Percentiles rank a stretch among this genome's conserved stretches.
phyloP scores from a whole-genome alignment of 2,113 vertebrate genomes.

The Xyliphius kryptos region DNA sequence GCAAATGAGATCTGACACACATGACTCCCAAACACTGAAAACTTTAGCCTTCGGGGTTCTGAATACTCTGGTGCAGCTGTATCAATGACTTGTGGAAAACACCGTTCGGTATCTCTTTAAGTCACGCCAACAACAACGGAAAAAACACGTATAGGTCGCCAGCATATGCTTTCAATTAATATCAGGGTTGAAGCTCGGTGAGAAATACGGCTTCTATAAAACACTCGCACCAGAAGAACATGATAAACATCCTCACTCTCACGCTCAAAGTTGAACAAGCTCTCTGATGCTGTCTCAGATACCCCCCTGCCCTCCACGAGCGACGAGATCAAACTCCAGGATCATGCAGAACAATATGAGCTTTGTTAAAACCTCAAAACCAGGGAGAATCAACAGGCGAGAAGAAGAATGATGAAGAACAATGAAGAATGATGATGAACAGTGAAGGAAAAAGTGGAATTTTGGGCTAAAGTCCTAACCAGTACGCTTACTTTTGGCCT shows the following conservation, averaged over 20 bases:
- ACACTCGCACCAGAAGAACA: background rate
- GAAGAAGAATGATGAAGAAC: too few relatives aligned
- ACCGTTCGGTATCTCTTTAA: conserved; percentile 17
- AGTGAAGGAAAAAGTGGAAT: too few relatives aligned
- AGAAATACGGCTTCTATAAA: background rate
- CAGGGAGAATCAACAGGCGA: too few relatives aligned
- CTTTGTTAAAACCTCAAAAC: too few relatives aligned
- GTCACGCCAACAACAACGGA: background rate
- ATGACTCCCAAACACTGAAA: background rate
- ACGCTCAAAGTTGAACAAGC: conserved; percentile 9
- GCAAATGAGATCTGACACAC: background rate
- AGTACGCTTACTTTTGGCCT: background rate
- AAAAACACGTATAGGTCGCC: background rate
- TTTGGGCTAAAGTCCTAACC: too few relatives aligned
- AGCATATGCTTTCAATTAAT: conserved; percentile 30
- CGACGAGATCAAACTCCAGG: too few relatives aligned
- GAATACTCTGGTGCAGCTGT: conserved; percentile 15
- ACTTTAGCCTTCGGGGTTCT: conserved; percentile 14
- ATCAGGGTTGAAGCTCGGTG: background rate
- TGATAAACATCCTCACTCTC: conserved; percentile 1
- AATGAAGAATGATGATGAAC: too few relatives aligned
- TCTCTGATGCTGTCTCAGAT: conserved; percentile 26
- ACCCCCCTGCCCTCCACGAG: too few relatives aligned
- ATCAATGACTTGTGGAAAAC: background rate
- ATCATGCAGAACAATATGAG: too few relatives aligned